Evolutionary conservation across 2,888 invertebrate genomes (phyloP).

Genomic region (Tanypteryx hageni): DNA sequence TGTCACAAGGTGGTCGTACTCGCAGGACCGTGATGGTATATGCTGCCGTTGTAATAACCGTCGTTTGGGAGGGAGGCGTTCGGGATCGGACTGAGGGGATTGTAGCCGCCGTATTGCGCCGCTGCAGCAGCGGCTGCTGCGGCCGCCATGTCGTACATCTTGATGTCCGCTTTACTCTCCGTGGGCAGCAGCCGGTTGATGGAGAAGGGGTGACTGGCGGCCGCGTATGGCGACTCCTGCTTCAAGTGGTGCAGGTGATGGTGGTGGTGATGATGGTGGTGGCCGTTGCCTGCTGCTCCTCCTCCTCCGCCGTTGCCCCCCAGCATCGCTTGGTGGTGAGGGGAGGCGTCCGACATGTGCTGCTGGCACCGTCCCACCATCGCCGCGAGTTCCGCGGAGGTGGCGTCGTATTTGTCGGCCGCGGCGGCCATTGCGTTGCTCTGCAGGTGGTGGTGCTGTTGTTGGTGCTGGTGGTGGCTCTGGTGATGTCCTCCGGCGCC

Average conservation of each 20-base stretch:
- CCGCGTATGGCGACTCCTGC: slow-evolving; percentile 83
- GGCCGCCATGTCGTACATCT: slow-evolving; percentile 89
- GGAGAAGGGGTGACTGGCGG: slow-evolving; percentile 94
- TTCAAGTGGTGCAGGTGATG: slow-evolving; percentile 82
- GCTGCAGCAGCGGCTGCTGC: slow-evolving; percentile 76
- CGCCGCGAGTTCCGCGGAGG: slow-evolving; percentile 79
- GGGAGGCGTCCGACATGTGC: slow-evolving; percentile 67
- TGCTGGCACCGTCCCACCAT: slow-evolving; percentile 83
- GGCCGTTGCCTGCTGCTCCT: neutral
- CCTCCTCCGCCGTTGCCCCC: slow-evolving; percentile 78
- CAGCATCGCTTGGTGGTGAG: slow-evolving; percentile 75
- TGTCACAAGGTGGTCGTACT: slow-evolving; percentile 94
- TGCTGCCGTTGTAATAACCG: slow-evolving; percentile 89
- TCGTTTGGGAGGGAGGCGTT: slow-evolving; percentile 79
- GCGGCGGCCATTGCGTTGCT: slow-evolving; percentile 72
- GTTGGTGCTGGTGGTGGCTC: slow-evolving; percentile 77
- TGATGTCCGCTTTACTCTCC: slow-evolving; percentile 92
- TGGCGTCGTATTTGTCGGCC: slow-evolving; percentile 74
- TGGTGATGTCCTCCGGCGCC: slow-evolving; percentile 81
- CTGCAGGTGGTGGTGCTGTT: slow-evolving; percentile 70
- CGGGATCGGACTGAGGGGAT: slow-evolving; percentile 67
- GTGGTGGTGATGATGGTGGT: slow-evolving; percentile 72
- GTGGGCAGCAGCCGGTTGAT: slow-evolving; percentile 94
- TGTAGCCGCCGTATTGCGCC: slow-evolving; percentile 75
- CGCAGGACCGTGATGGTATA: slow-evolving; percentile 81